Percentiles rank a stretch among this genome's conserved stretches.
These are phyloP conservation scores for Podocnemis expansa DNA, from an alignment of 2,113 vertebrate species.

Conservation along the genomic window DNA sequence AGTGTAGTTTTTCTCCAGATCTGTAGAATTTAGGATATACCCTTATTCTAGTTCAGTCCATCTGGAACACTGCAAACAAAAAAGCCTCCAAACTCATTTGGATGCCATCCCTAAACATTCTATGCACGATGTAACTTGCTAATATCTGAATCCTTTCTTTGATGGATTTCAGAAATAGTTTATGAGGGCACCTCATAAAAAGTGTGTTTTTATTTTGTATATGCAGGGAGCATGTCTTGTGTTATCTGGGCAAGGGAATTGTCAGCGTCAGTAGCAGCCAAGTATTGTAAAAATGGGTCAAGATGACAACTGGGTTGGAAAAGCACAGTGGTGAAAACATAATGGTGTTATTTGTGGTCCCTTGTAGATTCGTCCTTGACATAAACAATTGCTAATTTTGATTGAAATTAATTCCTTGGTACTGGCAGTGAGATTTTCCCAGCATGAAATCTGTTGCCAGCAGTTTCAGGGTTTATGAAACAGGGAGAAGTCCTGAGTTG, in stretches of 20 bases:
- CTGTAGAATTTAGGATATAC: too few relatives aligned
- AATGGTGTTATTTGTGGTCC: neutral
- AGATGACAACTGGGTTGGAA: neutral
- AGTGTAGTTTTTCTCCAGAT: too few relatives aligned
- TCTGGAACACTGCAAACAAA: too few relatives aligned
- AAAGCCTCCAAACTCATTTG: too few relatives aligned
- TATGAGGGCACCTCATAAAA: neutral
- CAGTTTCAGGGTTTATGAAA: constrained; percentile 16
- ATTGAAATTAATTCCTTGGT: constrained; percentile 23
- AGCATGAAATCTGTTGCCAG: neutral
- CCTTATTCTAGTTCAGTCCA: too few relatives aligned
- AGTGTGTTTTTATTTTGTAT: too few relatives aligned
- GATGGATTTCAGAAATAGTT: neutral
- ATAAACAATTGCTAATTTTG: neutral
- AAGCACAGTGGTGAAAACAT: neutral
- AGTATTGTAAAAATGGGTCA: neutral
- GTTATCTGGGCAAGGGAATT: neutral
- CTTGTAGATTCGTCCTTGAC: too few relatives aligned
- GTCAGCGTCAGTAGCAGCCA: neutral
- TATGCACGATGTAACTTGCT: too few relatives aligned
- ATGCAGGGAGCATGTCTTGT: neutral
- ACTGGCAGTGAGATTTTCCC: neutral
- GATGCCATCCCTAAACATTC: too few relatives aligned
- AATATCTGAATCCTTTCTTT: neutral
- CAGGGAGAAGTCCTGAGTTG: neutral